A percentile compares a stretch with the other conserved stretches of the same genome.
Evolutionary conservation across 2,113 vertebrate species (phyloP).

Genomic region (Bos javanicus): DNA sequence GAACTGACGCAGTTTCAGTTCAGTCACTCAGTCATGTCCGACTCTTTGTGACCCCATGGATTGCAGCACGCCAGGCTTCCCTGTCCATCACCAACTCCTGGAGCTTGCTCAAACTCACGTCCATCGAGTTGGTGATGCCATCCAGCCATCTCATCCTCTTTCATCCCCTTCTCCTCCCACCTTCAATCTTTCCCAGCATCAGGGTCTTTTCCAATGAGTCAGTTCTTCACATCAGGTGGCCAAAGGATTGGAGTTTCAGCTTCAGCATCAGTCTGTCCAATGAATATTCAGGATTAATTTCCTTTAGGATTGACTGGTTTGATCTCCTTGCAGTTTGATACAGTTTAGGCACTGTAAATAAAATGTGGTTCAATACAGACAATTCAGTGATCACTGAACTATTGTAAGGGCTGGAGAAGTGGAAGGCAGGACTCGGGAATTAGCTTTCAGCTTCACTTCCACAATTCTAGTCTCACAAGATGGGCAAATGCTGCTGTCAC

Average conservation of each 20-base stretch:
- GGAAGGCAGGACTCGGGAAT: not conserved
- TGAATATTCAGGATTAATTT: not conserved
- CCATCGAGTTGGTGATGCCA: not conserved
- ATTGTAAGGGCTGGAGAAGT: not conserved
- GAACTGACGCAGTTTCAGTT: not conserved
- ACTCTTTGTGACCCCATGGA: not conserved
- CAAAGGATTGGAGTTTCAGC: not conserved
- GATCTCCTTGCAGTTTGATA: not conserved
- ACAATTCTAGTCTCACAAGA: not conserved
- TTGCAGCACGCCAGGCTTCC: not conserved
- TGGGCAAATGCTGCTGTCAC: not conserved
- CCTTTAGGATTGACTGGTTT: not conserved
- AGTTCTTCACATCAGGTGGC: not conserved
- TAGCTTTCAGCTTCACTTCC: not conserved
- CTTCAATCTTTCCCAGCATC: not conserved
- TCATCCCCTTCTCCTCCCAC: not conserved
- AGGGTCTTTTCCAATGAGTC: not conserved
- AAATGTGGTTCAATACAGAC: not conserved
- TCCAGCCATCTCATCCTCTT: not conserved
- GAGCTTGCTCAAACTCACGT: not conserved
- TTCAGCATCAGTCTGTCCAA: not conserved
- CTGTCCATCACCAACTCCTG: not conserved
- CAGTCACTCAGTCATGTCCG: not conserved
- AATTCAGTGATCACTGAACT: not conserved
- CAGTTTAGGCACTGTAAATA: not conserved